phyloP scores from a whole-genome alignment of 2,113 vertebrate genomes.

The Channa maculata region DNA sequence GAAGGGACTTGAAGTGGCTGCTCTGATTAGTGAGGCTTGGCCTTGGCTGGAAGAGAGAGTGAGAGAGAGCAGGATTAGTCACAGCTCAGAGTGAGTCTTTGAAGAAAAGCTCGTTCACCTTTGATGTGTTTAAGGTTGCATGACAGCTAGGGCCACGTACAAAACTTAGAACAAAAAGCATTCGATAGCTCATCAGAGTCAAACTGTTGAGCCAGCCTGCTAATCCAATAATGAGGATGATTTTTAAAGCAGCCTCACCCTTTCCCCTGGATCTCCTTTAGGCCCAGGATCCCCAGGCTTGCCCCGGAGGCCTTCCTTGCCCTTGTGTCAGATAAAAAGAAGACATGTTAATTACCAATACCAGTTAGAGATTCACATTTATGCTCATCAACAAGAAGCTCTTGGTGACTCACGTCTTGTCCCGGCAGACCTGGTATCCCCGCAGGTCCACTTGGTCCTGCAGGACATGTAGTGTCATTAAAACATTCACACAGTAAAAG shows the following conservation, averaged over 20 bases:
- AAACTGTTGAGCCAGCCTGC: slow-evolving; percentile 37
- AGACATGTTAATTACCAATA: background rate
- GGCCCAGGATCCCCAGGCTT: slow-evolving; percentile 78
- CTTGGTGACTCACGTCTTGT: slow-evolving; percentile 83
- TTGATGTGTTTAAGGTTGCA: slow-evolving; percentile 64
- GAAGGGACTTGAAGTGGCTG: slow-evolving; percentile 52
- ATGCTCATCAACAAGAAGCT: slow-evolving; percentile 9
- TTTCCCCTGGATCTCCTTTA: slow-evolving; percentile 86
- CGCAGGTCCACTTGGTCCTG: slow-evolving; percentile 85
- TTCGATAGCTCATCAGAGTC: slow-evolving; percentile 49
- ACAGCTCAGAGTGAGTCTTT: slow-evolving; percentile 60
- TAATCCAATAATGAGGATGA: slow-evolving; percentile 43
- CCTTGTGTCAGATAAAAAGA: slow-evolving; percentile 68
- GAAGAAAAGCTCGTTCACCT: slow-evolving; percentile 68
- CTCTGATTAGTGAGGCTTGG: slow-evolving; percentile 67
- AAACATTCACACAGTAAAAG: slow-evolving; percentile 8
- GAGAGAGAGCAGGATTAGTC: slow-evolving; percentile 67
- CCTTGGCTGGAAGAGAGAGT: slow-evolving; percentile 45
- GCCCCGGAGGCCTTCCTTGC: slow-evolving; percentile 80
- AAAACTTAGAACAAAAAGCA: slow-evolving; percentile 48
- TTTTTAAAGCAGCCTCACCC: slow-evolving; percentile 75
- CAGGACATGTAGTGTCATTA: slow-evolving; percentile 64
- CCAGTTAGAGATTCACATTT: background rate
- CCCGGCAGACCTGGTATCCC: slow-evolving; percentile 87
- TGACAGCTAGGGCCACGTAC: slow-evolving; percentile 47